These are phyloP conservation scores for Mesorhabditis belari DNA, from an alignment of 2,888 invertebrate genomes.

Conservation along the genomic window DNA sequence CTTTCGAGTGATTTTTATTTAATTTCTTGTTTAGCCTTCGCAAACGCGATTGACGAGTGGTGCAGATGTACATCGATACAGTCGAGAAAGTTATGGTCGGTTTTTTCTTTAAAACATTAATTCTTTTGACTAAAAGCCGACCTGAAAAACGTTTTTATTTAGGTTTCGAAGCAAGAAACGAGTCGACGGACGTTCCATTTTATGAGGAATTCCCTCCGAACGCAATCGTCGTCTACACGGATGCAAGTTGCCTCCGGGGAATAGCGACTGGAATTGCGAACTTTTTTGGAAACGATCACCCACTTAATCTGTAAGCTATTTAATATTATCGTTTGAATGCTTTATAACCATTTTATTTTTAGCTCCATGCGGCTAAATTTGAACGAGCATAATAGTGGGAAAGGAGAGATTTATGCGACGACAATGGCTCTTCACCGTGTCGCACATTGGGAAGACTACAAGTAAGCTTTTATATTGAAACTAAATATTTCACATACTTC, in stretches of 20 bases:
- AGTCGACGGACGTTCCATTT: too few relatives aligned
- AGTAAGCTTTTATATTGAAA: background rate
- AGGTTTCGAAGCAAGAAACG: too few relatives aligned
- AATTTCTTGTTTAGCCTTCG: too few relatives aligned
- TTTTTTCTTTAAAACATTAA: too few relatives aligned
- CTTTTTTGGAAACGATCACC: slow-evolving; percentile 7
- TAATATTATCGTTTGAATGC: background rate
- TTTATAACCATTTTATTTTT: too few relatives aligned
- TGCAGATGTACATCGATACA: too few relatives aligned
- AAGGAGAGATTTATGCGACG: slow-evolving; percentile 5
- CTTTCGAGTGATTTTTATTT: too few relatives aligned
- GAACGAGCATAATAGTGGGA: slow-evolving; percentile 2
- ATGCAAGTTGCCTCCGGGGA: background rate
- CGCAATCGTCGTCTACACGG: slow-evolving; percentile 6
- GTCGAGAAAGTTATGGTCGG: too few relatives aligned
- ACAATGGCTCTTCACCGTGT: slow-evolving; percentile 3
- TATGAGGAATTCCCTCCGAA: background rate
- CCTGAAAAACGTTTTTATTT: too few relatives aligned
- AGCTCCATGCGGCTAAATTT: background rate
- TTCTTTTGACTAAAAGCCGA: too few relatives aligned
- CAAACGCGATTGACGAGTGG: too few relatives aligned
- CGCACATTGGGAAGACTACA: slow-evolving; percentile 1
- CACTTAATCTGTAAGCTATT: slow-evolving; percentile 1
- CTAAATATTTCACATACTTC: background rate
- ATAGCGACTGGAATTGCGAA: slow-evolving; percentile 5